Conservation (phyloP, 2,113 vertebrate species). For the Amphiprion percula region DNA sequence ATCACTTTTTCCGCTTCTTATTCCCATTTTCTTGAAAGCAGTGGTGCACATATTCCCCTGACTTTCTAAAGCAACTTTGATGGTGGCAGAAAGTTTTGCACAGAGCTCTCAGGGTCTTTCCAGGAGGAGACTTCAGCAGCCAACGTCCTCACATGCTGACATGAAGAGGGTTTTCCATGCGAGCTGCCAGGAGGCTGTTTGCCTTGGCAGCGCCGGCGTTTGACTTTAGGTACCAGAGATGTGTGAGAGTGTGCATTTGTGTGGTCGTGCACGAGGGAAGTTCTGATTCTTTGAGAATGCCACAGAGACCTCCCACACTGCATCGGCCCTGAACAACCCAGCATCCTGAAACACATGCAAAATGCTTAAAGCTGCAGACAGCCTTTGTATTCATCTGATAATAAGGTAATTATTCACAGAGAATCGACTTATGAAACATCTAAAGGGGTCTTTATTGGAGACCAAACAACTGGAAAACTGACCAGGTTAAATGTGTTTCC, state of each 20-base stretch:
- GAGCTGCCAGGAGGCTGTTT: conserved; percentile 72
- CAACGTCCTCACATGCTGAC: conserved; percentile 58
- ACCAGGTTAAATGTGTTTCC: neutral
- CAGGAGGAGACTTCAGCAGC: conserved; percentile 38
- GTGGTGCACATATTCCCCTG: conserved; percentile 1
- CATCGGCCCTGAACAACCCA: conserved; percentile 42
- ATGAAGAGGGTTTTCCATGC: conserved; percentile 63
- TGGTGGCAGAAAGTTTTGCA: conserved; percentile 34
- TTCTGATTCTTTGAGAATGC: conserved; percentile 56
- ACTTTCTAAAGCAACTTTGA: conserved; percentile 36
- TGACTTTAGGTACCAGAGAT: conserved; percentile 60
- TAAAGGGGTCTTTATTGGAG: conserved; percentile 5
- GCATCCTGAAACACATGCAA: conserved; percentile 47
- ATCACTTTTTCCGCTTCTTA: neutral
- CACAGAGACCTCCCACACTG: conserved; percentile 76
- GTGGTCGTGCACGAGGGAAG: conserved; percentile 19
- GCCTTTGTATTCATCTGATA: neutral
- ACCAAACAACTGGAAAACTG: conserved; percentile 1
- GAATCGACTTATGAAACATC: neutral
- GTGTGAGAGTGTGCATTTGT: conserved; percentile 35
- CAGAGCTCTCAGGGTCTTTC: conserved; percentile 48
- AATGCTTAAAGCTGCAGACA: conserved; percentile 11
- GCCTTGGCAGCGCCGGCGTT: conserved; percentile 65
- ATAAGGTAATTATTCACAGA: conserved; percentile 4
- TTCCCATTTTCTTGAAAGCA: conserved; percentile 36